Evolutionary conservation across 2,113 vertebrate genomes (phyloP).

Genomic region (Cynoglossus semilaevis): DNA sequence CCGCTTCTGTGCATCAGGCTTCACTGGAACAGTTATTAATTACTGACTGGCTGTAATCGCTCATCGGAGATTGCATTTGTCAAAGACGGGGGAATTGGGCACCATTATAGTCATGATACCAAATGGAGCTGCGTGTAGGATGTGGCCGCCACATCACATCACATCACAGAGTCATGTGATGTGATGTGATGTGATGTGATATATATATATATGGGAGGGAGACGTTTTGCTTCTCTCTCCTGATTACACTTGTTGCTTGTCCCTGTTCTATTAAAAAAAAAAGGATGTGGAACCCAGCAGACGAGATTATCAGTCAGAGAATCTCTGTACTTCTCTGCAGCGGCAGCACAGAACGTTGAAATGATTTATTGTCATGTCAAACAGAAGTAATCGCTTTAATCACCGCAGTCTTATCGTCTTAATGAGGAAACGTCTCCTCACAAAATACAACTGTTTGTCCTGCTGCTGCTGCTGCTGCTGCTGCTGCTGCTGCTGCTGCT

Average conservation of each 20-base stretch:
- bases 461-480: slow-evolving; percentile 30
- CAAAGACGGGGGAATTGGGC: slow-evolving; percentile 42
- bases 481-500: slow-evolving; percentile 18
- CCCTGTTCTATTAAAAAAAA: neutral
- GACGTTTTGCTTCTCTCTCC: too few relatives aligned
- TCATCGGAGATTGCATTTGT: slow-evolving; percentile 45
- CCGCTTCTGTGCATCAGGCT: slow-evolving; percentile 15
- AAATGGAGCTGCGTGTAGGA: slow-evolving; percentile 21
- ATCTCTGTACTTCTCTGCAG: slow-evolving; percentile 21
- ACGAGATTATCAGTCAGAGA: slow-evolving; percentile 29
- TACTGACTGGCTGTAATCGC: slow-evolving; percentile 50
- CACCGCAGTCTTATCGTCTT: slow-evolving; percentile 51
- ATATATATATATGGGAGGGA: too few relatives aligned
- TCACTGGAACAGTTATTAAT: slow-evolving; percentile 46
- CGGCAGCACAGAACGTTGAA: slow-evolving; percentile 41
- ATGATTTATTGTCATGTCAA: slow-evolving; percentile 59
- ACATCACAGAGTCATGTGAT: too few relatives aligned
- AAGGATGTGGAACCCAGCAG: neutral
- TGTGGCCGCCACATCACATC: neutral
- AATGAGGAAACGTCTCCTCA: slow-evolving; percentile 46
- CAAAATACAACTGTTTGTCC: slow-evolving; percentile 50
- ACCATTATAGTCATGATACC: slow-evolving; percentile 42
- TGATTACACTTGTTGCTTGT: neutral
- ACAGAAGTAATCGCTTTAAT: slow-evolving; percentile 69
- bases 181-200: too few relatives aligned